These are phyloP conservation scores for Anoplius nigerrimus DNA, from an alignment of 2,888 invertebrate species.

Conservation along the genomic window DNA sequence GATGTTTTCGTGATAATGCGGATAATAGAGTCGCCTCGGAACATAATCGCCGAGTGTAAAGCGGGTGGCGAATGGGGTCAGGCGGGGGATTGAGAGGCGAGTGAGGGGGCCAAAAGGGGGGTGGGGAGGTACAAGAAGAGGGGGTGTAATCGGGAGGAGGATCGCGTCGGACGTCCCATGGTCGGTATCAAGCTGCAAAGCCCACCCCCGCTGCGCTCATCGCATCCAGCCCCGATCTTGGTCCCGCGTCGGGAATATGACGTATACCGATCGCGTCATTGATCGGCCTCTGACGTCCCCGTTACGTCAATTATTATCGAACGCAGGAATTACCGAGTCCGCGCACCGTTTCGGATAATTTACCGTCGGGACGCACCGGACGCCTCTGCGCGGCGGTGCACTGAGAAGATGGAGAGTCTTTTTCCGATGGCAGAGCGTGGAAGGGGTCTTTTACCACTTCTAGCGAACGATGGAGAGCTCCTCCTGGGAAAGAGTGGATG, in stretches of 20 bases:
- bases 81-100: conserved; percentile 1
- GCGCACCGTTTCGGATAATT: conserved; percentile 58
- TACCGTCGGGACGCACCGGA: conserved; percentile 52
- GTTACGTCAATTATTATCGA: conserved; percentile 70
- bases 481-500: too few relatives aligned
- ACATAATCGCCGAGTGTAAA: conserved; percentile 27
- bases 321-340: conserved; percentile 61
- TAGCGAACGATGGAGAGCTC: too few relatives aligned
- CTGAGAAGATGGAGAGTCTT: neutral
- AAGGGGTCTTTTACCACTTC: too few relatives aligned
- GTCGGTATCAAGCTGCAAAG: neutral
- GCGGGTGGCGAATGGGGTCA: neutral
- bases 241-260: conserved; percentile 18
- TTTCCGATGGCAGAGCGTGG: too few relatives aligned
- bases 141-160: neutral
- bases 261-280: conserved; percentile 52
- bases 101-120: neutral
- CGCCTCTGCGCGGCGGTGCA: neutral
- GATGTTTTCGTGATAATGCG: conserved; percentile 27
- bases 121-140: too few relatives aligned
- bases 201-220: conserved; percentile 20
- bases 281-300: conserved; percentile 58
- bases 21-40: conserved; percentile 26
- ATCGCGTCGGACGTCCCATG: too few relatives aligned
- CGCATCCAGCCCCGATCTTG: conserved; percentile 16